Evolutionary conservation across 2,797 vertebrate species (phyloP).

Genomic region (Sciurus vulgaris): DNA sequence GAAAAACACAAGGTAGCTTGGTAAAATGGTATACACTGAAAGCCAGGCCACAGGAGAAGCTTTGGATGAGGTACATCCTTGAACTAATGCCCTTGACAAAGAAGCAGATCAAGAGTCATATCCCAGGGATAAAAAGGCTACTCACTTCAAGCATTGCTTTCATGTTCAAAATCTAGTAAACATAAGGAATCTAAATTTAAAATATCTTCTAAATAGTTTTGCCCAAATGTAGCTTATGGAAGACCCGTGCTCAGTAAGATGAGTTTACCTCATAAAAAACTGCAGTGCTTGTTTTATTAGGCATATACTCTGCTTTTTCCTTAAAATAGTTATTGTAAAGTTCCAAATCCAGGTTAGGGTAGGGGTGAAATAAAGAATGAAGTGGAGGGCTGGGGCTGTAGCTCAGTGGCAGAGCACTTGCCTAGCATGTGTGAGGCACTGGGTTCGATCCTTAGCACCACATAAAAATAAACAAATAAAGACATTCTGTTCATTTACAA

Average conservation of each 20-base stretch:
- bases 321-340: slow-evolving; percentile 25
- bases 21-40: not conserved
- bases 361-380: not conserved
- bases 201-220: not conserved
- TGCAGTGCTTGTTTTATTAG: not conserved
- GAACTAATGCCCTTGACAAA: not conserved
- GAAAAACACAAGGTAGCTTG: not conserved
- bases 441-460: too few relatives aligned
- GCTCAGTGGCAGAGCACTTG: too few relatives aligned
- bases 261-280: not conserved
- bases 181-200: not conserved
- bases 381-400: not conserved
- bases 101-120: not conserved
- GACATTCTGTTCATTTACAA: too few relatives aligned
- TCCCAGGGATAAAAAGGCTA: not conserved
- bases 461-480: too few relatives aligned
- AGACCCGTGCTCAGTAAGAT: not conserved
- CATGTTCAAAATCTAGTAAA: not conserved
- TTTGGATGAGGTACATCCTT: not conserved
- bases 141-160: not conserved
- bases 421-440: too few relatives aligned
- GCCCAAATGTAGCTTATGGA: not conserved
- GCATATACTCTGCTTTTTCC: not conserved
- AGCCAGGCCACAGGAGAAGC: not conserved
- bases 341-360: not conserved